A percentile compares a stretch with the other conserved stretches of the same genome.
These are phyloP conservation scores for Thalpophila matura DNA, from an alignment of 2,888 invertebrate species.

Conservation along the genomic window DNA sequence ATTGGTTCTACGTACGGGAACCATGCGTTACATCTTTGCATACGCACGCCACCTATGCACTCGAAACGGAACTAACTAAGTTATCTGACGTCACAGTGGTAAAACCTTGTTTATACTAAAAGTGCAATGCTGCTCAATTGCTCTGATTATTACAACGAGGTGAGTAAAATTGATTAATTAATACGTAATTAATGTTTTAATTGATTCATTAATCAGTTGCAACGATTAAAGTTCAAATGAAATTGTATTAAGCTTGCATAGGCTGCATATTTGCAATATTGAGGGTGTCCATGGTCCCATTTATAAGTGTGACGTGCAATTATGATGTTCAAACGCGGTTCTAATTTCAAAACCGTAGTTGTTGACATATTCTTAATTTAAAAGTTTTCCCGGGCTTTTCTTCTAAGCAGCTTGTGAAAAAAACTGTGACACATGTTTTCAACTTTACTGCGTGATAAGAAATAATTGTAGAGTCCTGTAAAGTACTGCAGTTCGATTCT, in stretches of 20 bases:
- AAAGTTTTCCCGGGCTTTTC: conserved; percentile 16
- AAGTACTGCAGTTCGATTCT: too few species aligned
- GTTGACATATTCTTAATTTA: background rate
- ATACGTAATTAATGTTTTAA: background rate
- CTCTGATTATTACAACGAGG: conserved; percentile 27
- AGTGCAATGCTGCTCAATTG: conserved; percentile 43
- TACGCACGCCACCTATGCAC: conserved; percentile 23
- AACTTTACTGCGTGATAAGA: too few species aligned
- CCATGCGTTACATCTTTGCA: background rate
- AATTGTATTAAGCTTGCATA: background rate
- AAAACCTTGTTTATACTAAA: conserved; percentile 14
- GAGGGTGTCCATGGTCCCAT: background rate
- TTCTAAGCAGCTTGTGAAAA: background rate
- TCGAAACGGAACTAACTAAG: background rate
- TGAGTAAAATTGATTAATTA: conserved; percentile 12
- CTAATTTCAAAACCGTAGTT: background rate
- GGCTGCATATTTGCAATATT: conserved; percentile 5
- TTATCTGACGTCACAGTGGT: conserved; percentile 19
- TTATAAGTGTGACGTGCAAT: background rate
- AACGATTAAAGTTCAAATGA: too few species aligned
- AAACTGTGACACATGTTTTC: background rate
- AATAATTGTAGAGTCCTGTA: too few species aligned
- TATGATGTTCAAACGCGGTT: too few species aligned
- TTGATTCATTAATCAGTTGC: too few species aligned
- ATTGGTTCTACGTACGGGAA: background rate